Evolutionary conservation across 2,113 vertebrate genomes (phyloP).

Genomic region (Barbus barbus): DNA sequence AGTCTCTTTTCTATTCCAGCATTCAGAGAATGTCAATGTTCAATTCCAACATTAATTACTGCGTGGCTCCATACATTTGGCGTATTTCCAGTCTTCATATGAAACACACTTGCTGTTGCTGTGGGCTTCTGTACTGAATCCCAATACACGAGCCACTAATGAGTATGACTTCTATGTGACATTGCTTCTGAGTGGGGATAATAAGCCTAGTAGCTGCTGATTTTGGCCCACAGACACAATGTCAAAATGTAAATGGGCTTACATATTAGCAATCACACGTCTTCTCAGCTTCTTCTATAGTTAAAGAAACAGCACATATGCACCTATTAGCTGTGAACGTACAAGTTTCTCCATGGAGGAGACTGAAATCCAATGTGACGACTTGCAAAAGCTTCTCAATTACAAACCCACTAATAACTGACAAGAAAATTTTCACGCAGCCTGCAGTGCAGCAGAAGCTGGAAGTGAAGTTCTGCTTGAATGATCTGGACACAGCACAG

Average conservation of each 20-base stretch:
- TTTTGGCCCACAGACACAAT: not conserved
- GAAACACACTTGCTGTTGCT: not conserved
- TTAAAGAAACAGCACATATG: not conserved
- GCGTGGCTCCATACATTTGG: not conserved
- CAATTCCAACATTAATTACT: not conserved
- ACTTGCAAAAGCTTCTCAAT: not conserved
- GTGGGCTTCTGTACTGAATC: not conserved
- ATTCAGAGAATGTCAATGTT: not conserved
- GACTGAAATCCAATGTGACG: not conserved
- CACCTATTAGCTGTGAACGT: not conserved
- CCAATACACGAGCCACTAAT: not conserved
- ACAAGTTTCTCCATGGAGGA: not conserved
- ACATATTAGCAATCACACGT: not conserved
- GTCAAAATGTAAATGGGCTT: not conserved
- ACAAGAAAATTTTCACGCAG: not conserved
- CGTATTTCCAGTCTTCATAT: not conserved
- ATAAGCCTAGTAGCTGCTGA: not conserved
- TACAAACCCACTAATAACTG: not conserved
- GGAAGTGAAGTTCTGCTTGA: constrained; percentile 21
- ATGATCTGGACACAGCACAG: not conserved
- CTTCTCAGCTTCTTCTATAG: not conserved
- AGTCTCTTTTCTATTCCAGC: not conserved
- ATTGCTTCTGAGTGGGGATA: not conserved
- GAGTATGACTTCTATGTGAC: constrained; percentile 16
- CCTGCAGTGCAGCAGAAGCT: constrained; percentile 28